A percentile compares a stretch with the other conserved stretches of the same genome.
Evolutionary conservation across 2,797 vertebrate genomes (phyloP).

Genomic region (Oceanodroma leucorhoa): DNA sequence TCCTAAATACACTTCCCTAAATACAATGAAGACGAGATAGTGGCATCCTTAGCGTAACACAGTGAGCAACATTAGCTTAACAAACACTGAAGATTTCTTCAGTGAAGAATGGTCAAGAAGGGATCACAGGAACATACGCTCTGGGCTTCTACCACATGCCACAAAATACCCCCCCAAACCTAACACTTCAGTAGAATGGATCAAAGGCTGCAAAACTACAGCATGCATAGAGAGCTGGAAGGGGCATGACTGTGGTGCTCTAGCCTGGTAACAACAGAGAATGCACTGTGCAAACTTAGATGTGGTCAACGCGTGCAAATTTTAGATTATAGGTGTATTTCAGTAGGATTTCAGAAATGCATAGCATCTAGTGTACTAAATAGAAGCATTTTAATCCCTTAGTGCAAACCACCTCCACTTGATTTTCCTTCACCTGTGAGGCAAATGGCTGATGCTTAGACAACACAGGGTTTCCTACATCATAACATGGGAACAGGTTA

Average conservation of each 20-base stretch:
- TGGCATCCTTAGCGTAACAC: background rate
- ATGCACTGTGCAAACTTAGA: background rate
- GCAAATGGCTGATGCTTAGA: background rate
- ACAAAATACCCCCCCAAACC: background rate
- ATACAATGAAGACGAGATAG: background rate
- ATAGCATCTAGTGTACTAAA: background rate
- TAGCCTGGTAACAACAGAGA: background rate
- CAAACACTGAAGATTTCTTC: background rate
- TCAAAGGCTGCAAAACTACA: background rate
- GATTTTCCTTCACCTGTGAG: background rate
- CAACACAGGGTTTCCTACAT: background rate
- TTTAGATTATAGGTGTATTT: background rate
- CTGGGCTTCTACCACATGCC: background rate
- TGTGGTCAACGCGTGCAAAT: background rate
- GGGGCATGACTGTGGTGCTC: background rate
- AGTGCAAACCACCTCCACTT: background rate
- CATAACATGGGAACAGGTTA: background rate
- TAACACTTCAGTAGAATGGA: fast-evolving
- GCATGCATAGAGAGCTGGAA: background rate
- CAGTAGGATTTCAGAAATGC: background rate
- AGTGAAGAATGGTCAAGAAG: background rate
- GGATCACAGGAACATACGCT: background rate
- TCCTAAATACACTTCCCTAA: background rate
- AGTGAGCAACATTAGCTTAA: background rate
- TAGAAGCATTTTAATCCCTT: background rate